Conservation (phyloP, 1,140 invertebrate genomes). For the Melipona quadrifasciata region DNA sequence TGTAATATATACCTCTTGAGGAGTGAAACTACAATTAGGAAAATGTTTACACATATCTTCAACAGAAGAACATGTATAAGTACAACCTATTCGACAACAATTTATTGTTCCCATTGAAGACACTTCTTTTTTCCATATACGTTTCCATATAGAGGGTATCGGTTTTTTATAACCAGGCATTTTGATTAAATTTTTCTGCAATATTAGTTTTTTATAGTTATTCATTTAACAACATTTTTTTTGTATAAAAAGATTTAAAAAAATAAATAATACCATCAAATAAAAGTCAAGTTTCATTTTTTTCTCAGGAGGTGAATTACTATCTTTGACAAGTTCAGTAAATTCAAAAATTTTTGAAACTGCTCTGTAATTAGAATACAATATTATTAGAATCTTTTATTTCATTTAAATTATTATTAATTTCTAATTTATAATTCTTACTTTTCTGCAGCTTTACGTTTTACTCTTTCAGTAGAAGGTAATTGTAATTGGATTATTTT, state of each 20-base stretch:
- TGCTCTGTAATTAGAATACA: conserved; percentile 66
- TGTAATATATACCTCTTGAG: conserved; percentile 60
- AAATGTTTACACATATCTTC: conserved; percentile 73
- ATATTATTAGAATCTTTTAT: not conserved
- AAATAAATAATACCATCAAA: conserved; percentile 22
- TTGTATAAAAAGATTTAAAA: conserved; percentile 9
- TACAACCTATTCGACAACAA: conserved; percentile 73
- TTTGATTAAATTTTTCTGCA: conserved; percentile 69
- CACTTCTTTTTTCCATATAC: conserved; percentile 71
- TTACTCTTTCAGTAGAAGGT: conserved; percentile 54
- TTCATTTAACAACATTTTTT: not conserved
- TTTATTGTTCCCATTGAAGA: conserved; percentile 39
- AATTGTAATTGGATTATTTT: conserved; percentile 54
- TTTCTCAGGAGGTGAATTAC: conserved; percentile 3
- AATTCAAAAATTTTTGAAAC: conserved; percentile 75
- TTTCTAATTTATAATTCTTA: conserved; percentile 61
- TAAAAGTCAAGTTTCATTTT: conserved; percentile 26
- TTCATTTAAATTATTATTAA: not conserved
- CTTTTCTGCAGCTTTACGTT: conserved; percentile 83
- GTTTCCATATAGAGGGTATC: conserved; percentile 68
- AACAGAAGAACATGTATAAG: conserved; percentile 57
- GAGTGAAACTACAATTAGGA: conserved; percentile 71
- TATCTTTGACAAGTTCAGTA: conserved; percentile 63
- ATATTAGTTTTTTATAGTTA: conserved; percentile 30
- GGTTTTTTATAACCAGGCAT: conserved; percentile 61